These are phyloP conservation scores for Trissolcus japonicus DNA, from an alignment of 2,888 invertebrate species.

Conservation along the genomic window DNA sequence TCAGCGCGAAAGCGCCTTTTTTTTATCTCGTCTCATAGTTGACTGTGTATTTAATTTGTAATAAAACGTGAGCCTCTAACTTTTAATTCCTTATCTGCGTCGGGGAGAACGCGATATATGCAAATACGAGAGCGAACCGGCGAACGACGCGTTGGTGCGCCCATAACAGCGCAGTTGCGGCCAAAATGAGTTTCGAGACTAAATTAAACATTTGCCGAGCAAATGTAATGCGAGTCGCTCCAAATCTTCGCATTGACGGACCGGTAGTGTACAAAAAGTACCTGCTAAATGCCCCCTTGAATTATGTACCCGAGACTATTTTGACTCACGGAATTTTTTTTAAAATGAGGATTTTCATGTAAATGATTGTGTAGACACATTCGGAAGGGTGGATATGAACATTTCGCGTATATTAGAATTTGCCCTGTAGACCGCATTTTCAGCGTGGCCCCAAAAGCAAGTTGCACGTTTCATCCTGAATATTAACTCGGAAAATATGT, in stretches of 20 bases:
- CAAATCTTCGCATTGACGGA: slow-evolving; percentile 46
- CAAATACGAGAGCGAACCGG: slow-evolving; percentile 48
- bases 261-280: slow-evolving; percentile 32
- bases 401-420: slow-evolving; percentile 46
- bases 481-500: too few relatives aligned
- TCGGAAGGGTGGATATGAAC: slow-evolving; percentile 32
- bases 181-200: slow-evolving; percentile 58
- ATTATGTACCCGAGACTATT: slow-evolving; percentile 42
- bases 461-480: too few relatives aligned
- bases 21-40: slow-evolving; percentile 58
- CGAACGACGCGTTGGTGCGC: slow-evolving; percentile 49
- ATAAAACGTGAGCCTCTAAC: slow-evolving; percentile 65
- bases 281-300: slow-evolving; percentile 37
- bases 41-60: slow-evolving; percentile 64
- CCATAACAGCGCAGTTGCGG: slow-evolving; percentile 38
- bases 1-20: slow-evolving; percentile 52
- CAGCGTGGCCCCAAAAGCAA: too few relatives aligned
- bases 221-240: slow-evolving; percentile 53
- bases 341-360: slow-evolving; percentile 40
- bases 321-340: slow-evolving; percentile 37
- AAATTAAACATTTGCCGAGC: slow-evolving; percentile 56
- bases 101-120: slow-evolving; percentile 59
- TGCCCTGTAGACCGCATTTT: slow-evolving; percentile 15
- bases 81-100: slow-evolving; percentile 66
- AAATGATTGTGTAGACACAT: slow-evolving; percentile 44